phyloP scores from a whole-genome alignment of 2,888 invertebrate species.

The Nudaria mundana region DNA sequence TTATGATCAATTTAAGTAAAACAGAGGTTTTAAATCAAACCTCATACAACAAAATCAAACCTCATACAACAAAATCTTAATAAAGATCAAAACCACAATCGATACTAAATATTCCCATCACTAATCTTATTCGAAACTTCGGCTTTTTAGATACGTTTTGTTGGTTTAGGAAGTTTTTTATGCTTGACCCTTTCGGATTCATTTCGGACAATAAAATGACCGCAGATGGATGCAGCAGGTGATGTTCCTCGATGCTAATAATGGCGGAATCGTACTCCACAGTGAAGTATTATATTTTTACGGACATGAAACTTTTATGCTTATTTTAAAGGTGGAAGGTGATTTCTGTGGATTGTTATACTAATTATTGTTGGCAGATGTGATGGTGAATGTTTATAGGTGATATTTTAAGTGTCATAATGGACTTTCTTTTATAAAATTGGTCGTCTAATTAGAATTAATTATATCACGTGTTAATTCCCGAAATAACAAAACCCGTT shows the following conservation, averaged over 20 bases:
- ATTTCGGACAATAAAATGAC: slow-evolving; percentile 62
- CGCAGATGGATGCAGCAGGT: slow-evolving; percentile 70
- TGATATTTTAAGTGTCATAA: not conserved
- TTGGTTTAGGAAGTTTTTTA: slow-evolving; percentile 40
- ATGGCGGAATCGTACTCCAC: slow-evolving; percentile 24
- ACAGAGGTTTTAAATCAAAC: too few species aligned
- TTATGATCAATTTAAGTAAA: too few species aligned
- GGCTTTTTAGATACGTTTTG: slow-evolving; percentile 28
- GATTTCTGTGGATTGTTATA: slow-evolving; percentile 38
- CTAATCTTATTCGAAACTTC: slow-evolving; percentile 16
- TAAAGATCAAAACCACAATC: not conserved
- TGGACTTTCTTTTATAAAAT: not conserved
- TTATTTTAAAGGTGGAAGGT: slow-evolving; percentile 34
- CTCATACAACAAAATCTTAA: not conserved
- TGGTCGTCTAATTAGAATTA: too few species aligned
- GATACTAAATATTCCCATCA: slow-evolving; percentile 10
- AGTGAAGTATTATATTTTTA: slow-evolving; percentile 34
- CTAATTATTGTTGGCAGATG: slow-evolving; percentile 34
- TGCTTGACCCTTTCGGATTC: slow-evolving; percentile 45
- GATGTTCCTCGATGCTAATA: slow-evolving; percentile 32
- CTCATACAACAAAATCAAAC: not conserved
- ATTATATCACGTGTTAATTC: too few species aligned
- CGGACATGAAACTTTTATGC: slow-evolving; percentile 27
- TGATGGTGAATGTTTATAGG: not conserved
- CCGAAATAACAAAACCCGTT: too few species aligned